Base-by-base conservation (phyloP, 2,113 vertebrate species). In the Lepus europaeus region DNA sequence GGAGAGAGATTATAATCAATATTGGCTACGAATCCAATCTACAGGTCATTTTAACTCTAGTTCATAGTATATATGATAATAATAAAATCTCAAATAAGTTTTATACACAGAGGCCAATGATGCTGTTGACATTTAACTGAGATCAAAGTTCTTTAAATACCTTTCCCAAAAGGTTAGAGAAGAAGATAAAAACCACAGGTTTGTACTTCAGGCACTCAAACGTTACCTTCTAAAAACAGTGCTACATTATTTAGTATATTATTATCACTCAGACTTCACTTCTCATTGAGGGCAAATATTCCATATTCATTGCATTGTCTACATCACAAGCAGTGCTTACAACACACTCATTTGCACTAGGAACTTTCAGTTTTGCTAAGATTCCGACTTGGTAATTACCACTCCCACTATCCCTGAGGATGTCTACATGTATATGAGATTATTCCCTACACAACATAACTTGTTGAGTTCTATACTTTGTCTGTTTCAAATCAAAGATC, bases 41-140 rank as follows among this genome's bases (percentile, higher is more conserved):
- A 6, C 20, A 78, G 36, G 29, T 61, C 20, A 85, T 70, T 73
- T 63, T 79, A 68, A 9, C 22, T 69, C 31, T 88, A 83, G 16
- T 36, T 74, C 29, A 66, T 4, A 51, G 2, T 51, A 70, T n/a
- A 9, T 19, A 45, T 59, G 27, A 91, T 63, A 84, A 39, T 16
- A 66, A 92, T 81, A 82, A 83, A 82, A 82, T 74, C 20, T 93
- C n/a, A 77, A 29, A 45, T 64, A 87, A 66, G 51, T 36, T 83
- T 78, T 94, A 39, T 68, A 2, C 22, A 92, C 12, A 81, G 29
- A 84, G 16, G 11, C 66, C 23, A 68, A 3, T 33, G 22, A 5
- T 53, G 2, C 10, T 76, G 0, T 73, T 31, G 51, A 70, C 19
- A 82, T 53, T 12, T 5, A 16, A 76, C 53, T 77, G 68, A 70